Conservation (phyloP, 2,888 invertebrate species). For the Clistopyga incitator region DNA sequence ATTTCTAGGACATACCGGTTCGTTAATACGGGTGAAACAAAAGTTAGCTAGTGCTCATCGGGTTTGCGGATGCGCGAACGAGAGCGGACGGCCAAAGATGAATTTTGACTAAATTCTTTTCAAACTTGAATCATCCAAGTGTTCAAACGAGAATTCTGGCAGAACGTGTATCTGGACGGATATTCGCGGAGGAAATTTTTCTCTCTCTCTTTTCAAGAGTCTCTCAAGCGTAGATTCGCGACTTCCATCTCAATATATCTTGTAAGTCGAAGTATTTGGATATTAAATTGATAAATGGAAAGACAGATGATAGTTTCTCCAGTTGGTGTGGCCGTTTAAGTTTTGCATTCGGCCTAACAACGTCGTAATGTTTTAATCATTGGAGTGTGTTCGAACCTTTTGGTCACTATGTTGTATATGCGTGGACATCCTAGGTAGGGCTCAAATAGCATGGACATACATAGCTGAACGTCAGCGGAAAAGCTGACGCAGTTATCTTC, state of each 20-base stretch:
- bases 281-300: neutral
- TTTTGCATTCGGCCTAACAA: constrained; percentile 37
- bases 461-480: constrained; percentile 30
- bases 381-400: constrained; percentile 51
- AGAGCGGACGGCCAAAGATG: too few relatives aligned
- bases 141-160: constrained; percentile 21
- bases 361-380: constrained; percentile 49
- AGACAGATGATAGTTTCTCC: constrained; percentile 5
- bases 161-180: neutral
- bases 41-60: too few relatives aligned
- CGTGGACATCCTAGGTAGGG: neutral
- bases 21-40: too few relatives aligned
- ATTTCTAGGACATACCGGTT: too few relatives aligned
- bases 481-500: constrained; percentile 46
- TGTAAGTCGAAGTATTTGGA: neutral
- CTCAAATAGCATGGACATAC: constrained; percentile 1
- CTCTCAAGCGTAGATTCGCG: neutral
- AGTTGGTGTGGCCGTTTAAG: constrained; percentile 41
- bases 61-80: too few relatives aligned
- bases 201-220: constrained; percentile 5
- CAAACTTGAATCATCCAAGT: neutral
- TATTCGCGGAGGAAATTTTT: constrained; percentile 19
- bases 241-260: neutral
- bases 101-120: too few relatives aligned
- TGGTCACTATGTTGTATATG: neutral